Percentiles rank a stretch among this genome's conserved stretches.
These are phyloP conservation scores for Dryomyza anilis DNA, from an alignment of 2,888 invertebrate species.

Conservation along the genomic window DNA sequence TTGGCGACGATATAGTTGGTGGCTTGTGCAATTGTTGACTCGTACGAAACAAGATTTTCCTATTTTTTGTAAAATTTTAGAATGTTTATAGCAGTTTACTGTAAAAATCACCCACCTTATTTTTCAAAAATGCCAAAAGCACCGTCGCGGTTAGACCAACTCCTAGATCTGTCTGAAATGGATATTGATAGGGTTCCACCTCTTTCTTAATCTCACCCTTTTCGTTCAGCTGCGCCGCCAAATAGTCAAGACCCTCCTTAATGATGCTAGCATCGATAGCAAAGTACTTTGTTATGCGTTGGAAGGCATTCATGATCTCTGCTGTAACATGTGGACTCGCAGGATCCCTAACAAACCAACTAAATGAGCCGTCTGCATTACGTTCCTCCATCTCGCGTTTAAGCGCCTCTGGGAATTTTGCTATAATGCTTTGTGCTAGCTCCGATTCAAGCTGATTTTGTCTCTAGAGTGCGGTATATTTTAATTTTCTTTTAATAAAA, in stretches of 20 bases:
- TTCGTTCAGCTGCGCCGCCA: background rate
- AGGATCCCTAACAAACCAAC: background rate
- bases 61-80: background rate
- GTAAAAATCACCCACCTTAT: background rate
- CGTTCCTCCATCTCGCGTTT: background rate
- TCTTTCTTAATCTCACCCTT: background rate
- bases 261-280: slow-evolving; percentile 2
- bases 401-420: background rate
- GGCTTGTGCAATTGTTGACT: slow-evolving; percentile 1
- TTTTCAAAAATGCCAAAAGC: slow-evolving; percentile 7
- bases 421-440: background rate
- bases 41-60: background rate
- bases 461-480: background rate
- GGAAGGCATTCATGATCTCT: background rate
- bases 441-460: slow-evolving; percentile 10
- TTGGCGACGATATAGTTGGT: slow-evolving; percentile 4
- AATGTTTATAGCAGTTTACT: background rate
- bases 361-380: slow-evolving; percentile 4
- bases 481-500: background rate
- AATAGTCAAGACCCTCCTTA: slow-evolving; percentile 1
- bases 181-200: slow-evolving; percentile 3
- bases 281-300: background rate
- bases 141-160: slow-evolving; percentile 6
- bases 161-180: slow-evolving; percentile 9
- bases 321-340: slow-evolving; percentile 9